Base-by-base conservation (phyloP, 2,888 invertebrate genomes). In the Meta bourneti region DNA sequence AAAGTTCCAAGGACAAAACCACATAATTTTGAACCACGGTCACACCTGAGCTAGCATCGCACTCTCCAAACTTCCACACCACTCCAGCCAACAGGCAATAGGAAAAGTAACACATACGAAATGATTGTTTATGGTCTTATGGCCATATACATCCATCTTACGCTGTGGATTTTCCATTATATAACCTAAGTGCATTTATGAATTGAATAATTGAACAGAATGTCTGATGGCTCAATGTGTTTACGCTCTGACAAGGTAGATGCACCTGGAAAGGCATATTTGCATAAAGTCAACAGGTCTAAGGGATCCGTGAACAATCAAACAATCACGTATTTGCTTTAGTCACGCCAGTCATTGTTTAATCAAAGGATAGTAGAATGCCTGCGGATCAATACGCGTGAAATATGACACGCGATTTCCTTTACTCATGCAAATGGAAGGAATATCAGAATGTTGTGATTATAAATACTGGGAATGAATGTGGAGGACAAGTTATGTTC, bases 271-370 rank as follows among this genome's bases (percentile, higher is more conserved):
- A 61, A 79, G 13, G 79, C 61, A 34, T 61, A 61, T 79, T 79
- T 79, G 61, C 79, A 77, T 79, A 74, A 83, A 83, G 72, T 72
- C 83, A 83, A 83, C 83, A 71, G 52, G 20, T 72, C 72, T 72
- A 52, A 83, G 51, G 52, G 71, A 83, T 52, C 83, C 51, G 51
- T 11, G 51, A 54, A 51, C 34, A 83, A 83, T 51, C 83, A 83
- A 72, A 79, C 61, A 61, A 61, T 61, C 61, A 61, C 61, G 79
- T 79, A 20, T 79, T 79, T 79, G 20, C 54, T 34, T 13, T 79
- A 79, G 61, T 61, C 61, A 19, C 19, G 61, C 54, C 54, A 79
- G 52, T 79, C 78, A 79, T n/a, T 54, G 79, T 61, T 79, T 20
- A 79, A 79, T 79, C 54, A 20, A 61, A 16, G 61, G 16, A 34